Conservation (phyloP, 1,140 invertebrate species). For the Achatina immaculata region DNA sequence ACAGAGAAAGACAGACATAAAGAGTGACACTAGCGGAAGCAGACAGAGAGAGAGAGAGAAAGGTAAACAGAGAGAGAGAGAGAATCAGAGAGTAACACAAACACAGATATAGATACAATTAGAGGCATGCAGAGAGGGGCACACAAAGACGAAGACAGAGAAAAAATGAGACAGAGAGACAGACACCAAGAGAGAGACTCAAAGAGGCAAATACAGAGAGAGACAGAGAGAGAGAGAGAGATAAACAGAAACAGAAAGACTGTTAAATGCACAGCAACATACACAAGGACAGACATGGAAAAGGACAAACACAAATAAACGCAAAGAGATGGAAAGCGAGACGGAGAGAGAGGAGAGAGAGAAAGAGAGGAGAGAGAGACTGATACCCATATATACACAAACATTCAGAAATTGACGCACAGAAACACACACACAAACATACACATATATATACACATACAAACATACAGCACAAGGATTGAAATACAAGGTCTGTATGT, state of each 20-base stretch:
- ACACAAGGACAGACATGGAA: neutral
- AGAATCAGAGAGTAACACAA: neutral
- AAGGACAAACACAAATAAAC: neutral
- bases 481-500: too few species aligned
- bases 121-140: neutral
- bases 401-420: too few species aligned
- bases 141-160: too few species aligned
- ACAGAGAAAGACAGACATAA: too few species aligned
- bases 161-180: too few species aligned
- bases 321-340: neutral
- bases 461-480: too few species aligned
- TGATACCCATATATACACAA: too few species aligned
- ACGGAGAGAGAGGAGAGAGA: neutral
- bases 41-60: neutral
- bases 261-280: neutral
- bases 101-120: neutral
- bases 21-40: neutral
- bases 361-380: too few species aligned
- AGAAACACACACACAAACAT: too few species aligned
- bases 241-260: neutral
- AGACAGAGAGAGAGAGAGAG: neutral
- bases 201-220: too few species aligned
- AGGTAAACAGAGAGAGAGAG: neutral
- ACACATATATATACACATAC: too few species aligned
- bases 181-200: too few species aligned